Conservation (phyloP, 2,797 vertebrate species). For the Lophotriccus pileatus region DNA sequence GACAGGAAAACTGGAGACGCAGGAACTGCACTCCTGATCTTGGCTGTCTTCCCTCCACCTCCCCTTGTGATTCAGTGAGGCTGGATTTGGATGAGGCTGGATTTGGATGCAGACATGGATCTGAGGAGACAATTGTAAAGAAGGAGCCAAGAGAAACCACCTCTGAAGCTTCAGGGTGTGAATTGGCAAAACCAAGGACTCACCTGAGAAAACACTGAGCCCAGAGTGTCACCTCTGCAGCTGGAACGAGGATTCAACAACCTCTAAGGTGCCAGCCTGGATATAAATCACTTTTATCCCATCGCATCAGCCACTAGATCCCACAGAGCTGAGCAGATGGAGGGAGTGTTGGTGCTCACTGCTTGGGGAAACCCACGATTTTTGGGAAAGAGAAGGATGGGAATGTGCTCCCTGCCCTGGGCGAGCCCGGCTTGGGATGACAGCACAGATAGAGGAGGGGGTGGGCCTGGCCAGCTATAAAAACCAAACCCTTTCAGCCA, state of each 20-base stretch:
- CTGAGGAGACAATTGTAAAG: background rate
- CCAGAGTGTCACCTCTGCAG: background rate
- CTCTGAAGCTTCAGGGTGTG: background rate
- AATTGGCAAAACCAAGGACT: background rate
- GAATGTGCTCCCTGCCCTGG: background rate
- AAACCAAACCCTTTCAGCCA: background rate
- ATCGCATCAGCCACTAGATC: background rate
- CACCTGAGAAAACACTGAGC: accelerated
- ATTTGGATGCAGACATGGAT: background rate
- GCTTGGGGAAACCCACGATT: accelerated
- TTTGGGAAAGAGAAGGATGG: background rate
- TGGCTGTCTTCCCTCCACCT: accelerated
- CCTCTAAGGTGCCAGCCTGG: background rate
- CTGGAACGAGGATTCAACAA: accelerated
- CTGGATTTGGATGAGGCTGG: background rate
- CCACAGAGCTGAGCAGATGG: accelerated
- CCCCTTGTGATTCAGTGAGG: accelerated
- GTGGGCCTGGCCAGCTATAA: background rate
- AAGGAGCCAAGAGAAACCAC: background rate
- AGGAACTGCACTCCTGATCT: accelerated
- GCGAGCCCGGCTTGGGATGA: accelerated
- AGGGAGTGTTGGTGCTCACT: background rate
- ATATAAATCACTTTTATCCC: background rate
- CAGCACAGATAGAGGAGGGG: background rate
- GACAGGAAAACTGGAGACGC: background rate